Conservation (phyloP, 2,797 vertebrate genomes). For the Bufotes viridis region DNA sequence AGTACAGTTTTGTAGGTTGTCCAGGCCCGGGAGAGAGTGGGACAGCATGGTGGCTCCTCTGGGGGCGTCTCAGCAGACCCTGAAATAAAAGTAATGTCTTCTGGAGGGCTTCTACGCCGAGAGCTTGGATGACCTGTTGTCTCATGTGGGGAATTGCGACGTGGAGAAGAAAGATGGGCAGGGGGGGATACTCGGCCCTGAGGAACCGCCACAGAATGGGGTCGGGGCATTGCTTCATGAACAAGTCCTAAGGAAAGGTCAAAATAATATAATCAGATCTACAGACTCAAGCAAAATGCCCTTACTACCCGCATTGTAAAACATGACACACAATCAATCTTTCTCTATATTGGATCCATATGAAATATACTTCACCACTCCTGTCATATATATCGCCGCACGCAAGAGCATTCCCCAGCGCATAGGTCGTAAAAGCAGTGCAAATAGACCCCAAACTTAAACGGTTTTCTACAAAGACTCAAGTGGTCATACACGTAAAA, state of each 20-base stretch:
- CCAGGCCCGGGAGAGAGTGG: constrained; percentile 86
- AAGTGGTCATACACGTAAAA: no score
- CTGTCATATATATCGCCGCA: no score
- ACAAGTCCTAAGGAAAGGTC: constrained; percentile 40
- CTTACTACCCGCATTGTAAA: no score
- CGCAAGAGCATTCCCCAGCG: no score
- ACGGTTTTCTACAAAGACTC: no score
- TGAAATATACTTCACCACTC: no score
- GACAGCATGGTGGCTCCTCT: constrained; percentile 76
- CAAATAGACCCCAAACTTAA: no score
- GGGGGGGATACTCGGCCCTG: background rate
- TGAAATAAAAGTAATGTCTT: constrained; percentile 88
- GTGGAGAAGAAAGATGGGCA: constrained; percentile 1
- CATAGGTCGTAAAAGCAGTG: no score
- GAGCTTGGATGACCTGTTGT: background rate
- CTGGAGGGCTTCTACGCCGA: constrained; percentile 78
- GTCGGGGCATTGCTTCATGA: constrained; percentile 47
- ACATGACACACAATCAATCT: no score
- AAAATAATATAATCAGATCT: background rate
- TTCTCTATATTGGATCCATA: no score
- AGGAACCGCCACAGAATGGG: constrained; percentile 29
- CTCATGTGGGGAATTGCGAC: background rate
- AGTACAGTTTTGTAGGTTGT: constrained; percentile 85
- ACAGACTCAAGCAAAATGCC: background rate
- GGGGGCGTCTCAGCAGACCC: constrained; percentile 81